These are phyloP conservation scores for Megatriorchis doriae DNA, from an alignment of 2,113 vertebrate genomes.

Conservation along the genomic window DNA sequence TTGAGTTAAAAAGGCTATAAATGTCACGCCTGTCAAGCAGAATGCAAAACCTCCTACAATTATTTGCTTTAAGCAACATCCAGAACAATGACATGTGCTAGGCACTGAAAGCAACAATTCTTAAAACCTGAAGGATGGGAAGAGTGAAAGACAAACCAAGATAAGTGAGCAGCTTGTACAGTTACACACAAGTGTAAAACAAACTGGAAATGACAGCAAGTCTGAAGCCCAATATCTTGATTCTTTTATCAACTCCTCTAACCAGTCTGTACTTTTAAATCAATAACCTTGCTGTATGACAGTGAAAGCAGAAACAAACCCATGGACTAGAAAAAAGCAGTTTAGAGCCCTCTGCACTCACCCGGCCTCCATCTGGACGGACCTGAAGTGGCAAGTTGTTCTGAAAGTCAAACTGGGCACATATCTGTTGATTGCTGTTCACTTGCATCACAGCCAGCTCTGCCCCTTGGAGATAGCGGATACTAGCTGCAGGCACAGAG, in stretches of 20 bases:
- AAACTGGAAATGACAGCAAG: not conserved
- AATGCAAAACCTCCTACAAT: not conserved
- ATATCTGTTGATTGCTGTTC: slow-evolving; percentile 63
- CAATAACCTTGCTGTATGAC: not conserved
- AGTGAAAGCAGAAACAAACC: not conserved
- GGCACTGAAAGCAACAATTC: not conserved
- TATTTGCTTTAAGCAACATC: not conserved
- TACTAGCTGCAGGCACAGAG: slow-evolving; percentile 61
- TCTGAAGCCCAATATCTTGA: not conserved
- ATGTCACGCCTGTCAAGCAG: not conserved
- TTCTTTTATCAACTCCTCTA: not conserved
- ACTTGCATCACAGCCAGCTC: slow-evolving; percentile 71
- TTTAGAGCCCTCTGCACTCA: slow-evolving; percentile 37
- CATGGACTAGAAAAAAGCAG: not conserved
- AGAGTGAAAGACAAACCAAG: not conserved
- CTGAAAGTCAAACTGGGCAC: slow-evolving; percentile 71
- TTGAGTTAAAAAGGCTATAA: not conserved
- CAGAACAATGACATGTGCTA: fast-evolving
- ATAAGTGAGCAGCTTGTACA: not conserved
- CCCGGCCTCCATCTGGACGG: slow-evolving; percentile 41
- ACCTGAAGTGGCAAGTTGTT: slow-evolving; percentile 54
- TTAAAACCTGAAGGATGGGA: not conserved
- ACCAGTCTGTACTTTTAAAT: not conserved
- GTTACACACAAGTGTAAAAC: not conserved
- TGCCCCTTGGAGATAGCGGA: slow-evolving; percentile 62